Conservation (phyloP, 2,797 vertebrate genomes). For the Oceanodroma leucorhoa region DNA sequence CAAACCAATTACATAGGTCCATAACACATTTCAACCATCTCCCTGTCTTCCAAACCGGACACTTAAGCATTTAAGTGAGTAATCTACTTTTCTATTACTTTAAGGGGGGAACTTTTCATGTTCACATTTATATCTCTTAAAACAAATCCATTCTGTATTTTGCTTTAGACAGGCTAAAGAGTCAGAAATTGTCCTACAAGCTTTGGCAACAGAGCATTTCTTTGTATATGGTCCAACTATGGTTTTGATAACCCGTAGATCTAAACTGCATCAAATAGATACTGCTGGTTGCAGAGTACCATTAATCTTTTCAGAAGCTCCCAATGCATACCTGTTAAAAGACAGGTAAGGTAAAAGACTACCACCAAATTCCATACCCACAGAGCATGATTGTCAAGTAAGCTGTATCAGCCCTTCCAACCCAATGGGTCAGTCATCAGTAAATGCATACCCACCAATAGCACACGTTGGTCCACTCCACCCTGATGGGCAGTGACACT, state of each 20-base stretch:
- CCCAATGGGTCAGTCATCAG: neutral
- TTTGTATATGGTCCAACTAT: neutral
- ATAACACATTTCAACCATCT: neutral
- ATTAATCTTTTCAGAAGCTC: neutral
- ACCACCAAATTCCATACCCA: neutral
- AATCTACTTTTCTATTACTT: neutral
- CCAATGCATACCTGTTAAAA: neutral
- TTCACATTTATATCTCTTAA: neutral
- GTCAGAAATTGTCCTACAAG: neutral
- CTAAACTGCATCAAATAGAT: neutral
- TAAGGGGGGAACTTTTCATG: neutral
- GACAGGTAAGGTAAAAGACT: neutral
- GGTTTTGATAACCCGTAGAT: neutral
- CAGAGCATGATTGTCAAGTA: neutral
- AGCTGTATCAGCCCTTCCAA: neutral
- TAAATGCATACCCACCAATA: conserved; percentile 78
- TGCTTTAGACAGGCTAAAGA: neutral
- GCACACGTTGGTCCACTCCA: conserved; percentile 95
- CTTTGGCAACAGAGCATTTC: neutral
- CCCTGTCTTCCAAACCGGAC: neutral
- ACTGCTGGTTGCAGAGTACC: neutral
- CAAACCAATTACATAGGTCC: neutral
- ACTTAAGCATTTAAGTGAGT: neutral
- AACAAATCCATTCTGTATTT: neutral
- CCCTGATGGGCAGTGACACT: conserved; percentile 90